phyloP scores from a whole-genome alignment of 1,140 invertebrate species.

The Saccostrea echinata region DNA sequence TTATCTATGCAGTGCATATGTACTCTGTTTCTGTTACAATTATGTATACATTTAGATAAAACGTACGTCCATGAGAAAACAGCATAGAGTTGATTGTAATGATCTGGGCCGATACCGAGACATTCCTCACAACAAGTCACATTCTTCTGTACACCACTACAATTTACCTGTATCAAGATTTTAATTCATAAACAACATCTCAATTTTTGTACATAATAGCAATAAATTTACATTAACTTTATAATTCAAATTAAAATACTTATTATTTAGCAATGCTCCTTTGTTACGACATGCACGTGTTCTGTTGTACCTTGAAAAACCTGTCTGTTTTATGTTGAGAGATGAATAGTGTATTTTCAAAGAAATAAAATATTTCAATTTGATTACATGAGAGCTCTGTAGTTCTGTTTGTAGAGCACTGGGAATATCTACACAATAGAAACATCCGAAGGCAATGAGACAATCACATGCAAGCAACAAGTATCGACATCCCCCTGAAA shows the following conservation, averaged over 20 bases:
- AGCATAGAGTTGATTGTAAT: slow-evolving; percentile 49
- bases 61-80: slow-evolving; percentile 50
- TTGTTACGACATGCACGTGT: too few relatives aligned
- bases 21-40: not conserved
- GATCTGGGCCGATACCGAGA: slow-evolving; percentile 39
- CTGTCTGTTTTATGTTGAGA: too few relatives aligned
- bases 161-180: not conserved
- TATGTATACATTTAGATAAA: not conserved
- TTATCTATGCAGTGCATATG: not conserved
- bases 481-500: slow-evolving; percentile 41
- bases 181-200: not conserved
- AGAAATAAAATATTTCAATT: too few relatives aligned
- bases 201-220: too few relatives aligned
- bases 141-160: not conserved
- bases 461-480: slow-evolving; percentile 40
- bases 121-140: slow-evolving; percentile 50
- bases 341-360: too few relatives aligned
- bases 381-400: slow-evolving; percentile 32
- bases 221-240: too few relatives aligned
- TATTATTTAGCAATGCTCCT: too few relatives aligned
- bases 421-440: slow-evolving; percentile 44
- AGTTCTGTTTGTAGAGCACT: slow-evolving; percentile 47
- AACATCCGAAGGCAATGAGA: slow-evolving; percentile 50
- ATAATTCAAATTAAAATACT: too few relatives aligned
- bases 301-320: too few relatives aligned